A percentile compares a stretch with the other conserved stretches of the same genome.
These are phyloP conservation scores for Pantherophis alleghaniensis DNA, from an alignment of 2,797 vertebrate species.

Conservation along the genomic window DNA sequence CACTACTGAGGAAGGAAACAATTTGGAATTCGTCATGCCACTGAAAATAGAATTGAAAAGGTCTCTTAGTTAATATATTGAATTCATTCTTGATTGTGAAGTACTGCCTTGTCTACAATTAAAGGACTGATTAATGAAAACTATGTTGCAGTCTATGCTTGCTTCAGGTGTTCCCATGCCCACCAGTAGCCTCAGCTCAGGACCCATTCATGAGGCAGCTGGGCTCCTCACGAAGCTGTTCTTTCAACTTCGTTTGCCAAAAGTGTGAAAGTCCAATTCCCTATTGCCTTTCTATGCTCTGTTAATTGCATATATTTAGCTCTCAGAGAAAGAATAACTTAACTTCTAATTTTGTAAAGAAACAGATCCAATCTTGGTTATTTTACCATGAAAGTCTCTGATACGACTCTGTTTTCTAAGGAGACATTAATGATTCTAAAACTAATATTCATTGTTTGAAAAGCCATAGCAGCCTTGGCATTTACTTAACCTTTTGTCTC, in stretches of 20 bases:
- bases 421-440: slow-evolving; percentile 98
- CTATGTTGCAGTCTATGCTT: background rate
- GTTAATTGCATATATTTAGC: slow-evolving; percentile 87
- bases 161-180: background rate
- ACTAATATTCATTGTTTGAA: slow-evolving; percentile 99
- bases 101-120: background rate
- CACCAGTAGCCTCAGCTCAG: background rate
- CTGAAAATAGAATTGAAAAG: background rate
- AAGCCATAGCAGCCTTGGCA: slow-evolving; percentile 94
- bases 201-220: background rate
- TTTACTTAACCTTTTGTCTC: slow-evolving; percentile 99
- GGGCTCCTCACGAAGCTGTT: slow-evolving; percentile 1
- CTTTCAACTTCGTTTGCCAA: slow-evolving; percentile 69
- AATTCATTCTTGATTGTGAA: background rate
- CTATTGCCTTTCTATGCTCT: slow-evolving; percentile 75
- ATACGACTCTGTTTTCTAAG: slow-evolving; percentile 94
- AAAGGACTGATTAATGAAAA: background rate
- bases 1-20: background rate
- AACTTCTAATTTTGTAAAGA: slow-evolving; percentile 86
- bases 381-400: slow-evolving; percentile 87
- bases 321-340: slow-evolving; percentile 85
- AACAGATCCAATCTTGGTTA: slow-evolving; percentile 79
- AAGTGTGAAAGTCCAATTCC: slow-evolving; percentile 71
- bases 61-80: background rate
- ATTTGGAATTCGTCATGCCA: background rate